Conservation (phyloP, 2,113 vertebrate genomes). For the Rhea pennata region DNA sequence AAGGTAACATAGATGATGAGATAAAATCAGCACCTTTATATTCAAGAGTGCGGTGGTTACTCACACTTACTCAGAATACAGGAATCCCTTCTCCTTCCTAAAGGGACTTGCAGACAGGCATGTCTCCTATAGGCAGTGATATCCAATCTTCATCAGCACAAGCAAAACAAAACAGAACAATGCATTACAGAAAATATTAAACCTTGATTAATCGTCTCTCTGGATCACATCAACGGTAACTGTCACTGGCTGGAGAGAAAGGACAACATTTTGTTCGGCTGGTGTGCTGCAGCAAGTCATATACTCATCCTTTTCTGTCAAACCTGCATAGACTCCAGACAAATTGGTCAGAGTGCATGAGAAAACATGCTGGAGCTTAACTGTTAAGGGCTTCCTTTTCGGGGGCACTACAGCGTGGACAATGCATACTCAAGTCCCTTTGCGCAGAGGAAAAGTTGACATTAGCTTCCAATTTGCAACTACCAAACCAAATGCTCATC, state of each 20-base stretch:
- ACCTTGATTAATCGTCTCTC: neutral
- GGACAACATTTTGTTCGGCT: neutral
- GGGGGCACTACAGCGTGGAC: neutral
- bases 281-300: neutral
- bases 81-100: neutral
- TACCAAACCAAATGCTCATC: neutral
- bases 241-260: neutral
- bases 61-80: rapidly evolving
- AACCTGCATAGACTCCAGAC: neutral
- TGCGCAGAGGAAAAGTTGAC: neutral
- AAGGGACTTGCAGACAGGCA: neutral
- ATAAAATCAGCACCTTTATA: neutral
- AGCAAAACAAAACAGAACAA: neutral
- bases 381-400: neutral
- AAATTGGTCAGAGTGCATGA: neutral
- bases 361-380: neutral
- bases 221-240: neutral
- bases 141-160: neutral
- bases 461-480: neutral
- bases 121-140: neutral
- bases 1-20: rapidly evolving
- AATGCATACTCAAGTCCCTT: neutral
- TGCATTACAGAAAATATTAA: rapidly evolving
- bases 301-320: neutral
- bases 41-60: rapidly evolving